Evolutionary conservation across 2,888 invertebrate species (phyloP).

Genomic region (Rhagophthalmus giganteus): DNA sequence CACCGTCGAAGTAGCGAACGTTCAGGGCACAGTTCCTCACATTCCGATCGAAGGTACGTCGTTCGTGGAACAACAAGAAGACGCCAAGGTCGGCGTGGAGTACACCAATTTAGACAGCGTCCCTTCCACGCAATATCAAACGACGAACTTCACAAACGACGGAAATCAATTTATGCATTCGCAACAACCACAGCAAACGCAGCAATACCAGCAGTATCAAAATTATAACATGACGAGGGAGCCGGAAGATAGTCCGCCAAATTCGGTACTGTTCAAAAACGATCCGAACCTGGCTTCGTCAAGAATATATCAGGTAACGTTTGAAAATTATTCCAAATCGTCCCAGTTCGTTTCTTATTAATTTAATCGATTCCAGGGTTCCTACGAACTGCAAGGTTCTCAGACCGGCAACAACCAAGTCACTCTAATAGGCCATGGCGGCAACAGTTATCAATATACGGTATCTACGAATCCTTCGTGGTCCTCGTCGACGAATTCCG

Average conservation of each 20-base stretch:
- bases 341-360: background rate
- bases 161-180: conserved; percentile 41
- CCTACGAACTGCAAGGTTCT: conserved; percentile 60
- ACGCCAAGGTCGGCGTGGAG: conserved; percentile 48
- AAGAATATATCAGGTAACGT: conserved; percentile 50
- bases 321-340: too few species aligned
- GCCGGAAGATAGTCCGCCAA: conserved; percentile 58
- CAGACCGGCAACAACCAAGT: conserved; percentile 62
- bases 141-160: conserved; percentile 33
- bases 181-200: conserved; percentile 44
- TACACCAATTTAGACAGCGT: conserved; percentile 70
- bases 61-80: conserved; percentile 25
- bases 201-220: conserved; percentile 44
- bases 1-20: conserved; percentile 29
- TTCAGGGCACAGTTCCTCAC: too few species aligned
- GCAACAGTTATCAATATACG: conserved; percentile 59
- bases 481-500: conserved; percentile 29
- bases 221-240: conserved; percentile 29
- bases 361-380: conserved; percentile 50
- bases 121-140: conserved; percentile 56
- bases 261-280: conserved; percentile 63
- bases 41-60: conserved; percentile 40
- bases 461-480: conserved; percentile 36
- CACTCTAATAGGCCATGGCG: conserved; percentile 59
- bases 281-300: conserved; percentile 71